Evolutionary conservation across 2,113 vertebrate genomes (phyloP).

Genomic region (Anthoscopus minutus): DNA sequence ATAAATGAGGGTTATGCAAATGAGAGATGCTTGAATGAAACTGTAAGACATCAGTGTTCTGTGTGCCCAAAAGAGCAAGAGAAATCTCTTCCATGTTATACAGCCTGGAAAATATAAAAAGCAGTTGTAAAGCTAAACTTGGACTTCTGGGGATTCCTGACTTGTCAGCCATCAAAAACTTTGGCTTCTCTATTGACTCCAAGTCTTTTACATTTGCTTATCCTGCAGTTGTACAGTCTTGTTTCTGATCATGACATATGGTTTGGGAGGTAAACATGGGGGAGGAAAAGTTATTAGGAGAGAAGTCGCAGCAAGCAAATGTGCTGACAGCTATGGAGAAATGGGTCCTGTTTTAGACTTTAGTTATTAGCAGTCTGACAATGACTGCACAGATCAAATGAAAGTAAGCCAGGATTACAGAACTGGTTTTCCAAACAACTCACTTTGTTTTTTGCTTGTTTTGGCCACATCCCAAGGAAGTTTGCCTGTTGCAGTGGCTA

Average conservation of each 20-base stretch:
- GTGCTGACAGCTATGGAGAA: neutral
- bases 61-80: neutral
- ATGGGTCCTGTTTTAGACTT: neutral
- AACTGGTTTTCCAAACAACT: neutral
- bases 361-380: neutral
- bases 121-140: neutral
- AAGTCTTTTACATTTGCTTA: neutral
- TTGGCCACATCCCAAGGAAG: neutral
- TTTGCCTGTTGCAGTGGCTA: neutral
- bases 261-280: neutral
- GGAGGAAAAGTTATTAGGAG: neutral
- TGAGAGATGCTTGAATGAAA: neutral
- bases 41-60: neutral
- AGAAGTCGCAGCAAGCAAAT: neutral
- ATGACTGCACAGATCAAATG: neutral
- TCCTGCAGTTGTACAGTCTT: neutral
- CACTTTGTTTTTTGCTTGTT: neutral
- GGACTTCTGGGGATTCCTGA: neutral
- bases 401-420: neutral
- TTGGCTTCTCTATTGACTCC: neutral
- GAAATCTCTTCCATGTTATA: accelerated
- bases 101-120: neutral
- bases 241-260: neutral
- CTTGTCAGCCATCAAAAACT: neutral
- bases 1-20: neutral